These are phyloP conservation scores for Glandiceps talaboti DNA, from an alignment of 53 echinoderm and acorn worm species.

Conservation along the genomic window DNA sequence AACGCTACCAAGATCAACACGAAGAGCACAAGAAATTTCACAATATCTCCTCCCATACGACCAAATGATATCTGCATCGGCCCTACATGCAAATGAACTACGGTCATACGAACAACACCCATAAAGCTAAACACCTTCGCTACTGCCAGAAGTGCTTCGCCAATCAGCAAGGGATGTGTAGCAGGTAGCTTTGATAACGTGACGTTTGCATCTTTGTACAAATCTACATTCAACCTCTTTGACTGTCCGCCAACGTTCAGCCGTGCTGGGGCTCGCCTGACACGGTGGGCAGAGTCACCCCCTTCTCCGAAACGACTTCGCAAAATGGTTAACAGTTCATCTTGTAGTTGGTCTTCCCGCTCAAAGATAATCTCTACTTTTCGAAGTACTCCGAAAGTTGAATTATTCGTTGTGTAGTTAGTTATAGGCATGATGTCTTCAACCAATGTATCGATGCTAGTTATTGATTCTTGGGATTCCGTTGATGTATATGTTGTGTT, in stretches of 20 bases:
- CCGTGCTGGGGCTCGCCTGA: neutral
- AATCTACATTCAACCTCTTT: neutral
- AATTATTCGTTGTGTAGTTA: too few species aligned
- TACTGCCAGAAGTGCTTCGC: constrained; percentile 77
- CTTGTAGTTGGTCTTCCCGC: neutral
- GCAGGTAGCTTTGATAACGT: neutral
- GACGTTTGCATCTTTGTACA: neutral
- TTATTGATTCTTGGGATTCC: too few species aligned
- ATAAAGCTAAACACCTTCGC: constrained; percentile 95
- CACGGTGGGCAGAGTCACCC: neutral
- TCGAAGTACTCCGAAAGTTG: too few species aligned
- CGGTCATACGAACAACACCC: constrained; percentile 71
- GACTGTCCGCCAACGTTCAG: neutral
- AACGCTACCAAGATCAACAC: constrained; percentile 86
- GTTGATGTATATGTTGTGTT: too few species aligned
- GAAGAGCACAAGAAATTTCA: constrained; percentile 19
- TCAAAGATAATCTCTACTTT: too few species aligned
- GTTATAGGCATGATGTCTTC: too few species aligned
- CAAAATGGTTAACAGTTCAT: neutral
- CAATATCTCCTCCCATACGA: constrained; percentile 90
- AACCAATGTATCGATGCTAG: too few species aligned
- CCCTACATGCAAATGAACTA: constrained; percentile 77
- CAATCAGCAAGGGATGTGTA: constrained; percentile 57
- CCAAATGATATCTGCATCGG: constrained; percentile 96
- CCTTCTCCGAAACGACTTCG: neutral